Evolutionary conservation across 2,888 invertebrate species (phyloP).

Genomic region (Eumacrocentrus americanus): DNA sequence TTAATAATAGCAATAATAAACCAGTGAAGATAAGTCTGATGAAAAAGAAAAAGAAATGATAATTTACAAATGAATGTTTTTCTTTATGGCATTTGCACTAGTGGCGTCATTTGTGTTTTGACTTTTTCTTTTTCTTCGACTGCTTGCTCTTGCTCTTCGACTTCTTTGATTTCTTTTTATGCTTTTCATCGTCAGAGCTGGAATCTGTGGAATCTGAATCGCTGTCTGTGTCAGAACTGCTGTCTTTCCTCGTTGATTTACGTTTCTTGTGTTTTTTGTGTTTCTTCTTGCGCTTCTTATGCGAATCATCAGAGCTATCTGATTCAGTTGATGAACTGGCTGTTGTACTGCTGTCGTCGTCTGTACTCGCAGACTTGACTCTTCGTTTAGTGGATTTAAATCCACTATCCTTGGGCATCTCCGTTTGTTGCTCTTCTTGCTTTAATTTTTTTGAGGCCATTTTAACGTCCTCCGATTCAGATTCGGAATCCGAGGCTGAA

Average conservation of each 20-base stretch:
- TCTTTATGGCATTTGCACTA: neutral
- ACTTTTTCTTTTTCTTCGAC: conserved; percentile 76
- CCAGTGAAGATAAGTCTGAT: too few species aligned
- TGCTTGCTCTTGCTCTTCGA: conserved; percentile 74
- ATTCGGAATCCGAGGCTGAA: conserved; percentile 72
- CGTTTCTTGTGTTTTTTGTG: conserved; percentile 68
- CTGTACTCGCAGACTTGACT: conserved; percentile 64
- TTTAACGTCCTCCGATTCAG: conserved; percentile 64
- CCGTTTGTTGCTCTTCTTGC: neutral
- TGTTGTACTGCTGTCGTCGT: conserved; percentile 63
- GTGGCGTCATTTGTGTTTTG: conserved; percentile 65
- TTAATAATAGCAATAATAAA: neutral
- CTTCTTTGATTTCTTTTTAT: conserved; percentile 69
- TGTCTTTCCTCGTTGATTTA: conserved; percentile 65
- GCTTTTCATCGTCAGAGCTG: conserved; percentile 71
- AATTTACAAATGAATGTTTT: conserved; percentile 3
- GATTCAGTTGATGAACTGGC: conserved; percentile 63
- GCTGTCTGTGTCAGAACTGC: conserved; percentile 69
- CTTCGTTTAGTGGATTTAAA: conserved; percentile 39
- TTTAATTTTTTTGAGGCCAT: conserved; percentile 7
- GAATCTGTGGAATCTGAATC: conserved; percentile 70
- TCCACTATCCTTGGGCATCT: conserved; percentile 47
- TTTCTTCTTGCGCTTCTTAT: conserved; percentile 68
- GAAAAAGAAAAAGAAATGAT: conserved; percentile 1
- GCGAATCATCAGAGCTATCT: conserved; percentile 61